Evolutionary conservation across 2,113 vertebrate genomes (phyloP).

Genomic region (Cercocebus atys): DNA sequence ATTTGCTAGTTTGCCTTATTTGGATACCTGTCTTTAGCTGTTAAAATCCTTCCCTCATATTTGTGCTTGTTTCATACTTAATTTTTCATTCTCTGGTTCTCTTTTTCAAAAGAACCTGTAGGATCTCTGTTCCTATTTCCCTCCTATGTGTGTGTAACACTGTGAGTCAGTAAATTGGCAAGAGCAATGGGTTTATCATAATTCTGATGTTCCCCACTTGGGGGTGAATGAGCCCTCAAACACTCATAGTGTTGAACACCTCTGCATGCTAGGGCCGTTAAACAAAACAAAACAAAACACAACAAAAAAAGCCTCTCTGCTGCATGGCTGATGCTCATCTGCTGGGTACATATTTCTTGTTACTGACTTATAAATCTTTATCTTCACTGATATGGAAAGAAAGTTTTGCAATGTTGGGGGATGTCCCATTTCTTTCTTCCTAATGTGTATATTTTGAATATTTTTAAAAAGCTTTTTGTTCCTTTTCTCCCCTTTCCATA

Average conservation of each 20-base stretch:
- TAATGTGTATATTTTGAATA: slow-evolving; percentile 27
- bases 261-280: neutral
- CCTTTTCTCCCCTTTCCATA: neutral
- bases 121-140: neutral
- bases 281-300: neutral
- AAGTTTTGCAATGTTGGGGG: neutral
- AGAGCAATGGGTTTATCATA: neutral
- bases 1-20: slow-evolving; percentile 17
- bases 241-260: neutral
- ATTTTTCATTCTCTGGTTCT: neutral
- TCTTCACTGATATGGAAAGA: neutral
- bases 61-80: neutral
- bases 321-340: neutral
- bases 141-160: neutral
- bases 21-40: neutral
- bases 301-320: neutral
- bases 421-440: slow-evolving; percentile 39
- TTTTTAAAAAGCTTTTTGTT: slow-evolving; percentile 34
- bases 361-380: neutral
- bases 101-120: neutral
- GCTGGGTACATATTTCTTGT: neutral
- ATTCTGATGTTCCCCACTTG: neutral
- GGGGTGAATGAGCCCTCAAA: neutral
- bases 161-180: neutral
- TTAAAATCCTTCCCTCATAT: neutral